Evolutionary conservation across 2,888 invertebrate species (phyloP), one percentile per base, ranked within the genome.

Genomic region (Phengaris alcon): DNA sequence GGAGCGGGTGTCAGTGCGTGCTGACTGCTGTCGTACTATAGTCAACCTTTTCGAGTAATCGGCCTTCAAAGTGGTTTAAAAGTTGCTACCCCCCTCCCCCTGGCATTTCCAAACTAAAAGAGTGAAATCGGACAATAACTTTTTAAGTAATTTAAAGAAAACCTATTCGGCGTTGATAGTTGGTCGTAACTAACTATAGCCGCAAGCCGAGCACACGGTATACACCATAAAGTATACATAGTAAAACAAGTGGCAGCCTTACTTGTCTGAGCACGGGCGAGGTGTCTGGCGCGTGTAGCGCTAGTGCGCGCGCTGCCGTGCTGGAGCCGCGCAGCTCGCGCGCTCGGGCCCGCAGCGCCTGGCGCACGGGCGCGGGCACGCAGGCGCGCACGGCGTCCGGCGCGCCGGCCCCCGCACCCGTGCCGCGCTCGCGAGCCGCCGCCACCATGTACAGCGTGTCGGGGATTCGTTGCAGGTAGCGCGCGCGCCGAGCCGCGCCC

Each of bases 381-480:
- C 89, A 87, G 75, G 80, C 82, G 75, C 79, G 76, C 78, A 79
- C 76, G 74, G 77, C 75, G 70, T 79, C 74, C 74, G 77, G 46
- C 46, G 52, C 70, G 6, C 70, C 51, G 15, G 52, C 70, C 35
- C 35, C 70, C 68, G 69, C 74, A 68, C 77, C 48, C 86, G 80
- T 84, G 88, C 85, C 90, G 76, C 76, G 68, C 75, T 48, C 57
- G 75, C 51, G 74, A 73, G 6, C 76, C 73, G 22, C 64, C 52
- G 80, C 80, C 76, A 95, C 95, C 98, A 98, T 98, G 86, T 98
- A 98, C 75, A 98, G 93, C 0, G 98, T 98, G 89, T 99, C 98
- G 0, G 99, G 98, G 85, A 98, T 98, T 86, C 97, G 96, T 74
- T 96, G 96, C 84, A 96, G 94, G 85, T 96, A 96, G 44, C 97